Base-by-base conservation (phyloP, 1,140 invertebrate genomes). In the Drosophila oshimai region DNA sequence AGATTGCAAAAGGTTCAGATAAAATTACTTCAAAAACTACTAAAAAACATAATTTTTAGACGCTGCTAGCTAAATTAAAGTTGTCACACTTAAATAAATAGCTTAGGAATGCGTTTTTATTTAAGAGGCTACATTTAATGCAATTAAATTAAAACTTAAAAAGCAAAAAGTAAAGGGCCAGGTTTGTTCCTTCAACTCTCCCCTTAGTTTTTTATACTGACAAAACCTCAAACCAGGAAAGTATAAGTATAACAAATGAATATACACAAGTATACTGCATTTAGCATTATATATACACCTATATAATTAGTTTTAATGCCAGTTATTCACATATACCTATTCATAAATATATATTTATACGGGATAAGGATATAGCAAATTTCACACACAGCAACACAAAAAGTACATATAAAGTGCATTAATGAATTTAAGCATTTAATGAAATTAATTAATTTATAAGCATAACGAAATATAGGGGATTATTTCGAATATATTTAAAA, bases 381-480 rank as follows among this genome's bases (percentile, higher is more conserved):
- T 73, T 75, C 79, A 84, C 80, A 83, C 74, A 84, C 71, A 84
- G 80, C 78, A 83, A 87, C 81, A 77, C 81, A 87, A 87, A 81
- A 87, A 87, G 81, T 87, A 87, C 81, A 87, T 87, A 87, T 87
- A 87, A 87, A 87, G 81, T 87, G 81, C 81, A 87, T 87, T 87
- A 87, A 87, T 87, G 81, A 87, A 81, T 87, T 87, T 87, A 87
- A 87, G 81, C 81, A 87, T 87, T 87, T 80, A 86, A 87, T 72
- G 75, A 79, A 86, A 84, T 86, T 86, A 84, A 79, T 84, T 86
- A 84, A 86, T 86, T 86, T 80, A 80, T 84, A 84, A 84, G 80
- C 60, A 65, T 79, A 71, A 50, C 55, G 44, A 74, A 64, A 55
- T 57, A 62, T 41, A 49, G 29, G 47, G 29, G 61, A 37, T 57